Percentiles rank a stretch among this genome's conserved stretches.
phyloP scores from a whole-genome alignment of 2,113 vertebrate genomes.

The Prunella himalayana region DNA sequence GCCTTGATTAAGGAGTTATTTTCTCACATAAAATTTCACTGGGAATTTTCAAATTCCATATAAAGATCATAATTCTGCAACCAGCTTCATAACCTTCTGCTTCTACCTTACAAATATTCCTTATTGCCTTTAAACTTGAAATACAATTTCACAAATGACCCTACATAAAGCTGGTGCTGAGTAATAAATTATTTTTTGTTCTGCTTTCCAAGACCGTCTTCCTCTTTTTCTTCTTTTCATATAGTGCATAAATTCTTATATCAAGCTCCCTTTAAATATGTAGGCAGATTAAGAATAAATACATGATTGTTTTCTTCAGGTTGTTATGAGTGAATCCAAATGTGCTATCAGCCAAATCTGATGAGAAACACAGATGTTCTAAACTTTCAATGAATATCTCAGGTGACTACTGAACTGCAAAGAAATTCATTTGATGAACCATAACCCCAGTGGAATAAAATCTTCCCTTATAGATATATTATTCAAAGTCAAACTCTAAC shows the following conservation, averaged over 20 bases:
- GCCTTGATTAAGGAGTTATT: background rate
- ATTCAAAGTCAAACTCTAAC: constrained; percentile 31
- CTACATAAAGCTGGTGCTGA: background rate
- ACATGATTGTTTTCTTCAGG: background rate
- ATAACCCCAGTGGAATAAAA: constrained; percentile 13
- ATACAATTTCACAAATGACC: background rate
- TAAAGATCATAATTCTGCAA: background rate
- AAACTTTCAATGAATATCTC: background rate
- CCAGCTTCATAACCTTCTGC: background rate
- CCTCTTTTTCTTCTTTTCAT: background rate
- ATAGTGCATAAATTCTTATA: background rate
- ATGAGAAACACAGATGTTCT: constrained; percentile 5
- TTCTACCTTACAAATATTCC: background rate
- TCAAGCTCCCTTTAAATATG: background rate
- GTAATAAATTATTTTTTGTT: background rate
- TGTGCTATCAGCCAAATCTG: background rate
- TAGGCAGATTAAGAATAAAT: background rate
- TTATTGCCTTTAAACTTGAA: background rate
- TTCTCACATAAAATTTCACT: background rate
- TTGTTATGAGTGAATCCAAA: background rate
- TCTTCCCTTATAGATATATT: background rate
- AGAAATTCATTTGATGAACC: background rate
- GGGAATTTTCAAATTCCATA: background rate
- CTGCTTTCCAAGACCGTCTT: background rate
- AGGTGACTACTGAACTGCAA: background rate